Percentiles rank a stretch among this genome's conserved stretches.
phyloP scores from a whole-genome alignment of 2,797 vertebrate species.

The Molossus alvarezi region DNA sequence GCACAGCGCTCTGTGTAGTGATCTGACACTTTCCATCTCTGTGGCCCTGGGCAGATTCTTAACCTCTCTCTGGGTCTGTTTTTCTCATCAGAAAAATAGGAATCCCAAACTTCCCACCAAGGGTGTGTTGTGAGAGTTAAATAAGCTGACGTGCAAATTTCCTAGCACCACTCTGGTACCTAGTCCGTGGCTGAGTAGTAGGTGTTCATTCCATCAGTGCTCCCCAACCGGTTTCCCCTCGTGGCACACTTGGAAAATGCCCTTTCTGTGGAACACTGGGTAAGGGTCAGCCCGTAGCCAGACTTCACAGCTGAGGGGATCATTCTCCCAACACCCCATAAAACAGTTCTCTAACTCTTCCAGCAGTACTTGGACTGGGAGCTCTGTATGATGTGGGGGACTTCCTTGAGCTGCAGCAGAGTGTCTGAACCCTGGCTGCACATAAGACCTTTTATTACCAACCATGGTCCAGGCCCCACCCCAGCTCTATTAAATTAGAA shows the following conservation, averaged over 20 bases:
- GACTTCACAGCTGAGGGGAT: not conserved
- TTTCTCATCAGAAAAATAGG: constrained; percentile 70
- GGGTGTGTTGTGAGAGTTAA: not conserved
- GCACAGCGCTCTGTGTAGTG: not conserved
- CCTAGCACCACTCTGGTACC: not conserved
- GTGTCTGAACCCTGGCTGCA: not conserved
- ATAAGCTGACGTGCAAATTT: not conserved
- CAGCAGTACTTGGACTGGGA: not conserved
- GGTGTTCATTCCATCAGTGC: not conserved
- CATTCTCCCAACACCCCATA: not conserved
- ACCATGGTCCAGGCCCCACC: too few relatives aligned
- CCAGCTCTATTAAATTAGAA: not conserved
- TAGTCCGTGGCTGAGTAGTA: not conserved
- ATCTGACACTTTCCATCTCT: not conserved
- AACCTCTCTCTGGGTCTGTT: constrained; percentile 52
- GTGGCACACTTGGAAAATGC: not conserved
- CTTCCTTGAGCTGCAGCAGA: not conserved
- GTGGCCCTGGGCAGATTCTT: not conserved
- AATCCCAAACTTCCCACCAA: not conserved
- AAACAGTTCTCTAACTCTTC: not conserved
- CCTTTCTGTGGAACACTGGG: not conserved
- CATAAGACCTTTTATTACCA: not conserved
- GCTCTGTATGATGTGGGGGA: accelerated
- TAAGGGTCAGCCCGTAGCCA: not conserved
- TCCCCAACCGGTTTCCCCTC: not conserved